Conservation (phyloP, 1,140 invertebrate species). For the Conus betulinus region DNA sequence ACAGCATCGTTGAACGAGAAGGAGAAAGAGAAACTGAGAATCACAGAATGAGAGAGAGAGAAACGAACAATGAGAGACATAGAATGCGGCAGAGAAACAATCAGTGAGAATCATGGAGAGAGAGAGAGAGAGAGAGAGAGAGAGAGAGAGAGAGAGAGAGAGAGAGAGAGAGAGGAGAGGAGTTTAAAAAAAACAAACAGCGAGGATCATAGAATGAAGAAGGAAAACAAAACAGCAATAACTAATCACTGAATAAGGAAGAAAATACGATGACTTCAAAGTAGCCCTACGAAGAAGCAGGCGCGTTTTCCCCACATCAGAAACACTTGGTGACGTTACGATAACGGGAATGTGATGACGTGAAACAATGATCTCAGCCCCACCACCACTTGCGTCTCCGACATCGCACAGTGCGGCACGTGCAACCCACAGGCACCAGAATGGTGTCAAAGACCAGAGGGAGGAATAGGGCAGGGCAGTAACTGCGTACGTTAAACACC, state of each 20-base stretch:
- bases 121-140: conserved; percentile 14
- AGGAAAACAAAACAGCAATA: too few species aligned
- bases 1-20: background rate
- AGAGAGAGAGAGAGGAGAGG: too few species aligned
- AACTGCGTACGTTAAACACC: background rate
- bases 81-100: background rate
- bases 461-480: background rate
- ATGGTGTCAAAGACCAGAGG: background rate
- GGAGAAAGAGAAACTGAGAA: background rate
- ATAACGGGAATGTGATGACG: too few species aligned
- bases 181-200: too few species aligned
- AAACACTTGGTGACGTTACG: background rate
- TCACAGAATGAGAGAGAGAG: background rate
- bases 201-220: background rate
- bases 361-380: too few species aligned
- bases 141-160: conserved; percentile 29
- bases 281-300: too few species aligned
- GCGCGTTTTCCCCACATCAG: too few species aligned
- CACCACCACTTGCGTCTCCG: too few species aligned
- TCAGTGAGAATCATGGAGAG: too few species aligned
- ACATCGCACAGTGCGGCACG: background rate
- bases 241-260: too few species aligned
- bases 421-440: background rate
- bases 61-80: background rate
- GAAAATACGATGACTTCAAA: too few species aligned